Conservation (phyloP, 1,140 invertebrate genomes). For the Macrocentrus cingulum region DNA sequence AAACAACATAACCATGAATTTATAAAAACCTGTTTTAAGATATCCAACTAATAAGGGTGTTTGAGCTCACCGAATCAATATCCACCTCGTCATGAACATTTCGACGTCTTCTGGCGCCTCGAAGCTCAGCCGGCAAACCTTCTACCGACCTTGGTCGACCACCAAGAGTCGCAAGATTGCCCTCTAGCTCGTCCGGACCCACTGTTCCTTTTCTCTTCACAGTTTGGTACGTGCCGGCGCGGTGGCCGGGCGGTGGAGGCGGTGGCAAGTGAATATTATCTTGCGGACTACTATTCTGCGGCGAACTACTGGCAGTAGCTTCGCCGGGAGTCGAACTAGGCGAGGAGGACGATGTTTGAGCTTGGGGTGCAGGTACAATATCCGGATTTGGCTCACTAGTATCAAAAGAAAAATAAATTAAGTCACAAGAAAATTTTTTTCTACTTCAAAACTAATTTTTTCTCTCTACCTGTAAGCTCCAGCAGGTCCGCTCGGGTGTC, state of each 20-base stretch:
- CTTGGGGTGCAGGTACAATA: slow-evolving; percentile 75
- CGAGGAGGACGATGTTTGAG: slow-evolving; percentile 67
- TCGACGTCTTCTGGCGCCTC: slow-evolving; percentile 68
- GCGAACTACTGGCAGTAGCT: slow-evolving; percentile 63
- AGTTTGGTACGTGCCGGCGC: slow-evolving; percentile 71
- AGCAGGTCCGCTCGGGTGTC: slow-evolving; percentile 77
- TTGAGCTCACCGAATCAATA: slow-evolving; percentile 42
- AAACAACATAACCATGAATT: neutral
- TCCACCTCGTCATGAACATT: slow-evolving; percentile 38
- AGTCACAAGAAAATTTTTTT: neutral
- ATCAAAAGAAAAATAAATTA: neutral
- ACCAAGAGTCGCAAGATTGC: slow-evolving; percentile 77
- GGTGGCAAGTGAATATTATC: slow-evolving; percentile 73
- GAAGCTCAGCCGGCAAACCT: slow-evolving; percentile 69
- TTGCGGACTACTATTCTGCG: slow-evolving; percentile 63
- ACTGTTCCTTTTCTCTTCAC: slow-evolving; percentile 80
- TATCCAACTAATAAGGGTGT: too few species aligned
- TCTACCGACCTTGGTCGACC: slow-evolving; percentile 82
- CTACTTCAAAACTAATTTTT: neutral
- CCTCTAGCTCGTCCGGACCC: slow-evolving; percentile 68
- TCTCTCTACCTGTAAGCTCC: slow-evolving; percentile 67
- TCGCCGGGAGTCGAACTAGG: slow-evolving; percentile 66
- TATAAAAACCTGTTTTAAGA: too few species aligned
- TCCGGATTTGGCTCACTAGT: slow-evolving; percentile 74
- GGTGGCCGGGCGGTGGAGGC: slow-evolving; percentile 76